A percentile compares a stretch with the other conserved stretches of the same genome.
Evolutionary conservation across 2,797 vertebrate species (phyloP).

Genomic region (Sebastes variabilis): DNA sequence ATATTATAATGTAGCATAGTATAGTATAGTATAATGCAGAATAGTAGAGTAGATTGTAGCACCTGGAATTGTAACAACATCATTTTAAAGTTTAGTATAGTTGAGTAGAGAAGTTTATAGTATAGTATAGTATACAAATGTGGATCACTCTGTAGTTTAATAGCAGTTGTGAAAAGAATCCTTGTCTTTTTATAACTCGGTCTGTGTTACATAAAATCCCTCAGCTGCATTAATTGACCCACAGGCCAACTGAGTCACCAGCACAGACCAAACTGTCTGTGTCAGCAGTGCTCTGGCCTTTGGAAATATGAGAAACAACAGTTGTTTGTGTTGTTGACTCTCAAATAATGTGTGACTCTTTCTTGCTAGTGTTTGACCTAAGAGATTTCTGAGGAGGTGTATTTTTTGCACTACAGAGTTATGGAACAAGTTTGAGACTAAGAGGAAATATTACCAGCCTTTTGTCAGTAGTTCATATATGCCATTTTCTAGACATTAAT

Average conservation of each 20-base stretch:
- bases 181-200: constrained; percentile 30
- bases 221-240: not conserved
- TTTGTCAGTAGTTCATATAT: not conserved
- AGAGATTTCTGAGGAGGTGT: not conserved
- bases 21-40: not conserved
- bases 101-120: not conserved
- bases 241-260: not conserved
- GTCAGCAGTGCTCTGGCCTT: constrained; percentile 19
- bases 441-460: not conserved
- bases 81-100: not conserved
- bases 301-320: constrained; percentile 16
- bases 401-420: not conserved
- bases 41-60: no score
- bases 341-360: not conserved
- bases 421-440: not conserved
- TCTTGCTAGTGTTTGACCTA: not conserved
- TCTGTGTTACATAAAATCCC: constrained; percentile 18
- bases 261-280: constrained; percentile 3
- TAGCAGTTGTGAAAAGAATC: constrained; percentile 6
- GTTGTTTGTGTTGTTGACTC: constrained; percentile 10
- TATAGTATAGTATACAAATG: no score
- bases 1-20: not conserved
- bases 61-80: fast-evolving
- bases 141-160: not conserved
- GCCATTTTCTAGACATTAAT: not conserved